Conservation (phyloP, 2,797 vertebrate genomes). For the Streptopelia turtur region DNA sequence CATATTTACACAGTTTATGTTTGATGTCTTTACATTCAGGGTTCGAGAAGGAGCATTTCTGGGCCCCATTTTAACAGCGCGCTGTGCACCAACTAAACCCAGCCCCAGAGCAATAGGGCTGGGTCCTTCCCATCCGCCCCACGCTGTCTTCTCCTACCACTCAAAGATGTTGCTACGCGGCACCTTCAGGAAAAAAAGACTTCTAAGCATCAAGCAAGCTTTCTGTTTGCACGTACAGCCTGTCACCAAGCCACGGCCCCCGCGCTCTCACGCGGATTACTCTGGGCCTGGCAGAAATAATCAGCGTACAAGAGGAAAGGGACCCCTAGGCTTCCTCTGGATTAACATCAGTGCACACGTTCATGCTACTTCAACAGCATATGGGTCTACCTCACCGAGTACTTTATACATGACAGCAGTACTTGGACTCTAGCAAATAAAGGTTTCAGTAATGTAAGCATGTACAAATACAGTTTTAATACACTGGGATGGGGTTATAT, state of each 20-base stretch:
- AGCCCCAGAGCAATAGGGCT: not conserved
- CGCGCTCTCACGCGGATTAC: not conserved
- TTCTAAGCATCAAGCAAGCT: conserved; percentile 39
- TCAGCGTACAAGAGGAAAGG: not conserved
- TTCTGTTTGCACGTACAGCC: conserved; percentile 36
- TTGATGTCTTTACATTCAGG: not conserved
- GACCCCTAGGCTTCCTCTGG: conserved; percentile 43
- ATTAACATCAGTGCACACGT: conserved; percentile 22
- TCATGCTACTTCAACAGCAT: not conserved
- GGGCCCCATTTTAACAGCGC: accelerated
- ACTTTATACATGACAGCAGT: not conserved
- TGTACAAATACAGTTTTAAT: not conserved
- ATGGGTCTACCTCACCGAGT: not conserved
- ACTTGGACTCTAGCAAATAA: not conserved
- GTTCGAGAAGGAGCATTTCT: not conserved
- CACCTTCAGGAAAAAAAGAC: conserved; percentile 52
- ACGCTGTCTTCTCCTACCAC: conserved; percentile 30
- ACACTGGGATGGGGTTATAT: accelerated
- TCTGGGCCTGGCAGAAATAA: conserved; percentile 57
- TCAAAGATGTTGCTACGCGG: not conserved
- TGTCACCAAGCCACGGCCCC: conserved; percentile 35
- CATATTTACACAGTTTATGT: conserved; percentile 1
- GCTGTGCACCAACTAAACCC: not conserved
- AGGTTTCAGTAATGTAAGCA: not conserved
- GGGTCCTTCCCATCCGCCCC: not conserved